Evolutionary conservation across 2,797 vertebrate genomes (phyloP).

Genomic region (Mormyrops attenuatus): DNA sequence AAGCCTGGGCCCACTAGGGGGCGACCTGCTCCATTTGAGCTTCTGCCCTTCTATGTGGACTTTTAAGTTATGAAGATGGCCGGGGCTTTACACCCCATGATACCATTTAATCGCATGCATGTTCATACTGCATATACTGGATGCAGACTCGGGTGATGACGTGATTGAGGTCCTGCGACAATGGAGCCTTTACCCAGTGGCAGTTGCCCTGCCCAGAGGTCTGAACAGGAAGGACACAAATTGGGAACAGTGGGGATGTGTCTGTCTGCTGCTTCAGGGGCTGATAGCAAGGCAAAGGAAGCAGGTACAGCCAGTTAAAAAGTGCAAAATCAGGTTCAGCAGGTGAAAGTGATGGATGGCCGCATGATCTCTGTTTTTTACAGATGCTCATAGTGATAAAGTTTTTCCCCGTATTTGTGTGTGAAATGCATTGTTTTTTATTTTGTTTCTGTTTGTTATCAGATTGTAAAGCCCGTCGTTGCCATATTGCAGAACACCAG

Average conservation of each 20-base stretch:
- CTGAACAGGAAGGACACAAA: not conserved
- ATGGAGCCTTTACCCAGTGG: not conserved
- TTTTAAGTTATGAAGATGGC: not conserved
- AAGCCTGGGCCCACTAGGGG: not conserved
- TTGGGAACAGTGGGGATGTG: not conserved
- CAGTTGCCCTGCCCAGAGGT: not conserved
- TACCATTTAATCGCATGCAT: not conserved
- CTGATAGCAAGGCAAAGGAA: not conserved
- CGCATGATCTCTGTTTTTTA: not conserved
- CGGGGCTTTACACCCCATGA: not conserved
- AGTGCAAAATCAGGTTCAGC: not conserved
- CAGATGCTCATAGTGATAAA: not conserved
- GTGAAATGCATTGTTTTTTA: not conserved
- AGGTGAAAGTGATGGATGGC: not conserved
- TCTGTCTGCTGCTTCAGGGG: not conserved
- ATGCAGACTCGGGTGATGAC: not conserved
- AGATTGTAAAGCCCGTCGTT: not conserved
- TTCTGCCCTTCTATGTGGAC: not conserved
- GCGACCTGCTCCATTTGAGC: not conserved
- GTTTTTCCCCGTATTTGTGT: not conserved
- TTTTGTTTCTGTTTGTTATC: not conserved
- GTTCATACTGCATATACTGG: not conserved
- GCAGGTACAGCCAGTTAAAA: not conserved
- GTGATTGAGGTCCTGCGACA: not conserved
- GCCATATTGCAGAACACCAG: not conserved